Conservation (phyloP, 2,888 invertebrate genomes). For the Philereme transversata region DNA sequence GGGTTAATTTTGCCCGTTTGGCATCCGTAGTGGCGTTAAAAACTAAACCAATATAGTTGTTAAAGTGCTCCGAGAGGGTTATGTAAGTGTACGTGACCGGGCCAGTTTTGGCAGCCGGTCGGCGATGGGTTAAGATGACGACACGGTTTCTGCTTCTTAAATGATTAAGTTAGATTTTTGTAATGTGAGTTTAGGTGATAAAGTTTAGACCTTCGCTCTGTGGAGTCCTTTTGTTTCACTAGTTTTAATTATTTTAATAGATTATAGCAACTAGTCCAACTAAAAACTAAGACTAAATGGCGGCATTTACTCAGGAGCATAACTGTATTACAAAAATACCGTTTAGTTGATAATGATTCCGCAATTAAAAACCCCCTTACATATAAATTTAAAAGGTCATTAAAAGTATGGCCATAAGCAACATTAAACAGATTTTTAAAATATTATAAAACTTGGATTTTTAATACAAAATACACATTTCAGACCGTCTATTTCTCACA, state of each 20-base stretch:
- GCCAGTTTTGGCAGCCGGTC: constrained; percentile 63
- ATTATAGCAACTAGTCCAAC: too few relatives aligned
- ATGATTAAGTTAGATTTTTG: constrained; percentile 22
- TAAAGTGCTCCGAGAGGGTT: constrained; percentile 66
- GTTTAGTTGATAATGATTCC: too few relatives aligned
- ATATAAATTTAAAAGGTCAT: too few relatives aligned
- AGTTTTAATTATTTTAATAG: too few relatives aligned
- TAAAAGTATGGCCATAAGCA: too few relatives aligned
- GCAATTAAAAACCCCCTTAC: too few relatives aligned
- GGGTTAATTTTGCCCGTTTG: constrained; percentile 64
- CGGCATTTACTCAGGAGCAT: too few relatives aligned
- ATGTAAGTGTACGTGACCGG: constrained; percentile 66
- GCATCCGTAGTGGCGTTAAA: constrained; percentile 65
- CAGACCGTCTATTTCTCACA: constrained; percentile 5
- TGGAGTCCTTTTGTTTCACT: not conserved
- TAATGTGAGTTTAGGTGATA: constrained; percentile 9
- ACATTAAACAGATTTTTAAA: too few relatives aligned
- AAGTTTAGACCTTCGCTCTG: not conserved
- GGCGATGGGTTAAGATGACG: constrained; percentile 44
- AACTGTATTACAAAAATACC: too few relatives aligned
- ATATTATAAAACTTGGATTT: too few relatives aligned
- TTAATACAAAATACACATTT: too few relatives aligned
- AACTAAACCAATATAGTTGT: constrained; percentile 79
- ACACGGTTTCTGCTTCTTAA: constrained; percentile 21
- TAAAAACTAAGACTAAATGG: too few relatives aligned